phyloP scores from a whole-genome alignment of 2,888 invertebrate species.

The Ophraella communa region DNA sequence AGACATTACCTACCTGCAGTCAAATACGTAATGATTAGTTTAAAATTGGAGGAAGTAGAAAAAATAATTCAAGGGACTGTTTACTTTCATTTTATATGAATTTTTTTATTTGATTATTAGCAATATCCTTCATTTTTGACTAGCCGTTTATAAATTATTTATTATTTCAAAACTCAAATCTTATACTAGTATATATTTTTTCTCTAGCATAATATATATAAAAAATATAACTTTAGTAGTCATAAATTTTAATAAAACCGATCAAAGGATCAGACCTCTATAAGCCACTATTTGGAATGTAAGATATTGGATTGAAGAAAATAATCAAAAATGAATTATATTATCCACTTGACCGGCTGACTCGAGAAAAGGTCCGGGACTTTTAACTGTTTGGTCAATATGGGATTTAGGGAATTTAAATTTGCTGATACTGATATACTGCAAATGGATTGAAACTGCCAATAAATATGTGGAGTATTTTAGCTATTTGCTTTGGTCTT shows the following conservation, averaged over 20 bases:
- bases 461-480: conserved; percentile 1
- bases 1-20: too few species aligned
- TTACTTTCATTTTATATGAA: too few species aligned
- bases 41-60: too few species aligned
- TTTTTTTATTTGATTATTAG: too few species aligned
- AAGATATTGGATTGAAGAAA: conserved; percentile 46
- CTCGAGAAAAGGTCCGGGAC: conserved; percentile 47
- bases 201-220: neutral
- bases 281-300: conserved; percentile 38
- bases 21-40: too few species aligned
- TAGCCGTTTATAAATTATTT: too few species aligned
- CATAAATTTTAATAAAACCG: conserved; percentile 27
- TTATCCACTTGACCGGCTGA: conserved; percentile 51
- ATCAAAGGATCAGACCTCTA: conserved; percentile 13
- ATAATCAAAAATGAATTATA: conserved; percentile 50
- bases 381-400: conserved; percentile 55
- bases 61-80: too few species aligned
- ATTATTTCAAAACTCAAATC: too few species aligned
- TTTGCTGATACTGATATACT: conserved; percentile 59
- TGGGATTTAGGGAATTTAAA: conserved; percentile 58
- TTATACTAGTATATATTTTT: too few species aligned
- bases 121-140: too few species aligned
- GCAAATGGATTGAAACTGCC: conserved; percentile 46
- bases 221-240: conserved; percentile 22
- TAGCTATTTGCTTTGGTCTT: too few species aligned